Evolutionary conservation across 1,140 invertebrate species (phyloP).

Genomic region (Theocolax elegans): DNA sequence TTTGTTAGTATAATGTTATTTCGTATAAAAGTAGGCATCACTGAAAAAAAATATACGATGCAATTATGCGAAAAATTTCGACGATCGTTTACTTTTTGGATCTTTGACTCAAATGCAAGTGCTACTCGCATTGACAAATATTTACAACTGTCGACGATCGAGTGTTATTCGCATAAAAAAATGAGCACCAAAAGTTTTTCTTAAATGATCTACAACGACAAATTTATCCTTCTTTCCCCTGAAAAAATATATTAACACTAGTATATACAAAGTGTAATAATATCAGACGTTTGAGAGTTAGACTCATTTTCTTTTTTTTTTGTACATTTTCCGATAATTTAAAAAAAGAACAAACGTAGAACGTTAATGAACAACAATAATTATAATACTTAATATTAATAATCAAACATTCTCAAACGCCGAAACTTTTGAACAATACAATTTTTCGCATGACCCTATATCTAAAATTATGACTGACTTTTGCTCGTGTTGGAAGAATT

Average conservation of each 20-base stretch:
- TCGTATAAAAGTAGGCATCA: slow-evolving; percentile 52
- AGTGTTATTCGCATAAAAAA: too few relatives aligned
- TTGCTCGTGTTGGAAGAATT: too few relatives aligned
- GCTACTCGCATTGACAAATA: slow-evolving; percentile 20
- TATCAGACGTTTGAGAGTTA: slow-evolving; percentile 30
- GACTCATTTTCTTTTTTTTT: not conserved
- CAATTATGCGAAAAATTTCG: slow-evolving; percentile 39
- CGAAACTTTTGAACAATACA: slow-evolving; percentile 10
- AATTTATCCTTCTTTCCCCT: slow-evolving; percentile 26
- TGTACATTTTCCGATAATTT: not conserved
- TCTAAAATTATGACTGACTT: slow-evolving; percentile 40
- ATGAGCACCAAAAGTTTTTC: slow-evolving; percentile 37
- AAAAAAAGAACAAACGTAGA: slow-evolving; percentile 19
- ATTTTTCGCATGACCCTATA: slow-evolving; percentile 15
- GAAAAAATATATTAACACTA: slow-evolving; percentile 24
- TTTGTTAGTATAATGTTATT: slow-evolving; percentile 43
- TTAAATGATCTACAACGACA: slow-evolving; percentile 20
- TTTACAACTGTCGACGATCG: slow-evolving; percentile 32
- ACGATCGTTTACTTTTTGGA: slow-evolving; percentile 7
- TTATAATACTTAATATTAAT: slow-evolving; percentile 29
- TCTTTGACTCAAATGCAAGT: slow-evolving; percentile 24
- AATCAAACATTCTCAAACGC: slow-evolving; percentile 17
- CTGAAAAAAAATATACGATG: slow-evolving; percentile 45
- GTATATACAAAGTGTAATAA: slow-evolving; percentile 42
- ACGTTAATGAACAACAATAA: slow-evolving; percentile 27